Conservation (phyloP, 1,140 invertebrate species). For the Sminthurinus signatus region DNA sequence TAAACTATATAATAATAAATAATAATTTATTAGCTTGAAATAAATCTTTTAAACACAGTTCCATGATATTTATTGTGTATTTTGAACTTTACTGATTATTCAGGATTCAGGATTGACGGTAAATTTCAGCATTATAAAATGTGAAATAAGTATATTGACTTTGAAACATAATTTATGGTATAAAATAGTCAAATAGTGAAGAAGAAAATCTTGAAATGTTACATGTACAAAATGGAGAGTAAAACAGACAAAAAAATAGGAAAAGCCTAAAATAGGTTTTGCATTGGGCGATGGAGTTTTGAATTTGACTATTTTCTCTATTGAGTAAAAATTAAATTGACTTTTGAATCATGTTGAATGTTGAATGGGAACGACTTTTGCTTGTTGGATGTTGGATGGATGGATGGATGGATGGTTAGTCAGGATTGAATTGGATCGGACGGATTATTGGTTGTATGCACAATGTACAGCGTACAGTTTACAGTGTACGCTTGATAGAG, state of each 20-base stretch:
- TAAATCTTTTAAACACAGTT: too few species aligned
- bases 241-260: neutral
- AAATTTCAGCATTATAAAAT: too few species aligned
- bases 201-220: neutral
- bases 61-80: too few species aligned
- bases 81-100: too few species aligned
- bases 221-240: neutral
- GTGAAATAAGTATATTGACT: too few species aligned
- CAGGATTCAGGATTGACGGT: too few species aligned
- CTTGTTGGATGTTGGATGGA: neutral
- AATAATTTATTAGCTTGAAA: too few species aligned
- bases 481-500: too few species aligned
- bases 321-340: conserved; percentile 24
- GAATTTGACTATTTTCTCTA: too few species aligned
- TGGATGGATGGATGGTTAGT: neutral
- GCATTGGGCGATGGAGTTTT: conserved; percentile 9
- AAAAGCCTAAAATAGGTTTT: too few species aligned
- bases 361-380: neutral
- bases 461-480: neutral
- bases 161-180: too few species aligned
- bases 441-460: neutral
- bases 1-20: too few species aligned
- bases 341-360: conserved; percentile 21
- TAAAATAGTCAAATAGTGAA: neutral
- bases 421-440: neutral